phyloP scores from a whole-genome alignment of 2,797 vertebrate genomes.

The Neostethus bicornis region DNA sequence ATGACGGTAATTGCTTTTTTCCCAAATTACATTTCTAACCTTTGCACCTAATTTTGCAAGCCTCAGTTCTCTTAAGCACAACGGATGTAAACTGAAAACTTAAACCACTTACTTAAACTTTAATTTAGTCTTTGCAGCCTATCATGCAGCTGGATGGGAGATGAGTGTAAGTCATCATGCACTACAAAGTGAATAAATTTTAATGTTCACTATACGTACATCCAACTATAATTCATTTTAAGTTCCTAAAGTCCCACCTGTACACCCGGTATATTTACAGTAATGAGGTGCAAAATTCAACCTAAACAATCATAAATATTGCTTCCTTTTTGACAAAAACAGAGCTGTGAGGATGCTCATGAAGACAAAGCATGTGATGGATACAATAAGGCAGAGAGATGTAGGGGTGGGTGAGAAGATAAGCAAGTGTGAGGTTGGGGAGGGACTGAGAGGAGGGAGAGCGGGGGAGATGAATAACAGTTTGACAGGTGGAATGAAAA shows the following conservation, averaged over 20 bases:
- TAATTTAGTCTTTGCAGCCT: constrained; percentile 52
- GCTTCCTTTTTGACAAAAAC: constrained; percentile 46
- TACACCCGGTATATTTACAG: constrained; percentile 10
- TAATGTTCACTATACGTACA: constrained; percentile 17
- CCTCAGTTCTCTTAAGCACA: constrained; percentile 25
- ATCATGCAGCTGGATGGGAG: constrained; percentile 43
- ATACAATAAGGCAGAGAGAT: constrained; percentile 65
- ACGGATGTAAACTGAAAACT: constrained; percentile 74
- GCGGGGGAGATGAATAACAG: constrained; percentile 72
- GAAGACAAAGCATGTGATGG: constrained; percentile 66
- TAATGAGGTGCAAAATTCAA: constrained; percentile 6
- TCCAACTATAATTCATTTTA: constrained; percentile 18
- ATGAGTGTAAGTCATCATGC: constrained; percentile 55
- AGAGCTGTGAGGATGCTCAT: constrained; percentile 40
- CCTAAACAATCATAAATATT: constrained; percentile 15
- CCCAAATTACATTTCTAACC: constrained; percentile 84
- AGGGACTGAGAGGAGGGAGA: constrained; percentile 32
- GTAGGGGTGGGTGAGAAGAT: constrained; percentile 61
- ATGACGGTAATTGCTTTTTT: constrained; percentile 83
- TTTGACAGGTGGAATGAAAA: constrained; percentile 78
- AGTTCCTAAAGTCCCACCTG: constrained; percentile 7
- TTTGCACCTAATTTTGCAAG: constrained; percentile 60
- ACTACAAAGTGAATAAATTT: constrained; percentile 46
- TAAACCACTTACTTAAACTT: constrained; percentile 47
- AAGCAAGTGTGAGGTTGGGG: constrained; percentile 58